These are phyloP conservation scores for Hirudinaria manillensis DNA, from an alignment of 2,888 invertebrate species.

Conservation along the genomic window DNA sequence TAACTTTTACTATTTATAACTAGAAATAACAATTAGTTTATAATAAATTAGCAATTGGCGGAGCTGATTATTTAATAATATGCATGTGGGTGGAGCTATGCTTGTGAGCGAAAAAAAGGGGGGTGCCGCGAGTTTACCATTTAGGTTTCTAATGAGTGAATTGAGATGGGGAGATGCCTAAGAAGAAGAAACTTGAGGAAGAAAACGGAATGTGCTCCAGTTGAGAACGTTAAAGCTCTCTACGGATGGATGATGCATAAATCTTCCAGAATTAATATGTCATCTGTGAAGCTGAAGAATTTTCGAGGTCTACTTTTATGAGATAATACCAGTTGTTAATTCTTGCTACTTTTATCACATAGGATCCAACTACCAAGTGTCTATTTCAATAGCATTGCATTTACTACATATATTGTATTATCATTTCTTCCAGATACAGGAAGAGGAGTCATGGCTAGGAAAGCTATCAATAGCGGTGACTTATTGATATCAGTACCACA, in stretches of 20 bases:
- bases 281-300: background rate
- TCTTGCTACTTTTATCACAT: background rate
- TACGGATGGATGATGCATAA: background rate
- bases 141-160: too few relatives aligned
- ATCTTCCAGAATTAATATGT: conserved; percentile 6
- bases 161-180: conserved; percentile 7
- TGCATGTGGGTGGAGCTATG: too few relatives aligned
- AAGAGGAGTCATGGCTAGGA: conserved; percentile 40
- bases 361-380: background rate
- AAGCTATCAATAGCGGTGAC: conserved; percentile 59
- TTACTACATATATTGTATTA: background rate
- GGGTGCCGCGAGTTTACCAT: too few relatives aligned
- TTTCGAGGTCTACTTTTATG: background rate
- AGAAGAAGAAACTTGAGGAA: background rate
- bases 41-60: too few relatives aligned
- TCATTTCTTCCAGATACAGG: conserved; percentile 32
- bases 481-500: conserved; percentile 59
- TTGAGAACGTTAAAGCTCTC: background rate
- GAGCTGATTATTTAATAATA: too few relatives aligned
- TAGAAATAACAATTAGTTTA: too few relatives aligned
- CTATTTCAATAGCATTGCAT: background rate
- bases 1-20: too few relatives aligned
- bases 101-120: too few relatives aligned
- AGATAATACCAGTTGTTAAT: background rate
- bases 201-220: background rate